Evolutionary conservation across 30 jellyfish, hydroid and myxozoan genomes (phyloP), one percentile per base, ranked within the genome.

Genomic region (Hydra vulgaris): DNA sequence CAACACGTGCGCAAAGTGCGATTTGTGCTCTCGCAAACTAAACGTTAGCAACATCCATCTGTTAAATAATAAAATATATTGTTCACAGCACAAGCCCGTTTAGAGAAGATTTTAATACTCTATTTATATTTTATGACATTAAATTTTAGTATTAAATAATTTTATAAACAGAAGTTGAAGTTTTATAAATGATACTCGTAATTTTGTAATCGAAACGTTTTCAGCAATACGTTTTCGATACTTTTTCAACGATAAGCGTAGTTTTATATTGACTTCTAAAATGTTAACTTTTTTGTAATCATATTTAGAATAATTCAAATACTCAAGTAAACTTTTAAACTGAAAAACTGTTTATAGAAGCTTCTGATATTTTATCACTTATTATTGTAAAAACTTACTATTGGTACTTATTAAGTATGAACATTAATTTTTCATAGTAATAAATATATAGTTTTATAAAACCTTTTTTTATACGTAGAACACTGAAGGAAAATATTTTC

Each of bases 1-100:
- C 74, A 88, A 88, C 68, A 70, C 74, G 76, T 88, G 96, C 27
- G 96, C 96, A 66, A 83, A 83, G 74, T 88, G 96, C 53, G 81
- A 87, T 22, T 77, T 73, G 89, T 88, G 96, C 55, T 82, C 92
- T 17, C 82, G 96, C 7, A 82, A 88, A 40, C 68, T 88, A 54
- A 88, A 88, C 71, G 96, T 88, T 22, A 92, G 96, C 26, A 81
- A 88, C 0, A 88, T 88, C 52, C 74, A 76, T 23, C 88, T 88
- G 25, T 55, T 76, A 18, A 82, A 82, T 66, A 77, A 71, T 66
- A 82, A 88, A 53, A 53, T 83, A 53, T 88, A 82, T 53, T 88
- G 96, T 73, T 17, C 70, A 8, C 83, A 21, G 25, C 83, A 75
- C 66, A 75, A 75, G 26, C 71, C 61, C 12, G 12, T 12, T 40